Percentiles rank a stretch among this genome's conserved stretches.
Evolutionary conservation across 2,797 vertebrate species (phyloP).

Genomic region (Urophycis tenuis): DNA sequence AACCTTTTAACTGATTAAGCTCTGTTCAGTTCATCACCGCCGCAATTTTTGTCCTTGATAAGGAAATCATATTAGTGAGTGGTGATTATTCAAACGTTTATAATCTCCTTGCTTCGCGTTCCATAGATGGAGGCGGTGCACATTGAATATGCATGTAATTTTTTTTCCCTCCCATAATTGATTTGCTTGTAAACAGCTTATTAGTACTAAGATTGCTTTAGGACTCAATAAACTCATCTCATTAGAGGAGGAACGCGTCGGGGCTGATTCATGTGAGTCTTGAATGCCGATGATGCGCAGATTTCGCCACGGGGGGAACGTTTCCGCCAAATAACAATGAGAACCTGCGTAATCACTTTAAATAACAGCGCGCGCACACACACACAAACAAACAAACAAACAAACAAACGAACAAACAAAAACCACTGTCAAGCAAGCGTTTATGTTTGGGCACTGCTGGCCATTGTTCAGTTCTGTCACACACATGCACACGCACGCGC

Average conservation of each 20-base stretch:
- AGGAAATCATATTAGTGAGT: background rate
- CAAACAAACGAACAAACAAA: background rate
- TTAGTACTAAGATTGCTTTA: slow-evolving; percentile 63
- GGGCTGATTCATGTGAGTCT: slow-evolving; percentile 53
- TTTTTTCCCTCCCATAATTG: slow-evolving; percentile 50
- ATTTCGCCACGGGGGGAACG: slow-evolving; percentile 11
- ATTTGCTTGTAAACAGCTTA: slow-evolving; percentile 66
- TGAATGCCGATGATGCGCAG: slow-evolving; percentile 55
- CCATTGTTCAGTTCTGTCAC: slow-evolving; percentile 38
- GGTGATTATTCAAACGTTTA: slow-evolving; percentile 6
- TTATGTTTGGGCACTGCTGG: background rate
- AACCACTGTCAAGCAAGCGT: background rate
- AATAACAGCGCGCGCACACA: background rate
- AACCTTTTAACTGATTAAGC: background rate
- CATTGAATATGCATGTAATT: slow-evolving; percentile 53
- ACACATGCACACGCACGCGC: slow-evolving; percentile 22
- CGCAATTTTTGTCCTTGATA: background rate
- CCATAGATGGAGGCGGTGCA: slow-evolving; percentile 40
- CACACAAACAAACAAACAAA: background rate
- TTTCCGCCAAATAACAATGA: slow-evolving; percentile 3
- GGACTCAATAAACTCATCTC: slow-evolving; percentile 61
- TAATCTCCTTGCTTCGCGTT: slow-evolving; percentile 12
- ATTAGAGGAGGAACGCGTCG: slow-evolving; percentile 57
- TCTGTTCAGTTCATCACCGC: background rate
- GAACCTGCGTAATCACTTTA: slow-evolving; percentile 15